Percentiles rank a stretch among this genome's conserved stretches.
phyloP scores from a whole-genome alignment of 2,888 invertebrate genomes.

The Stegophylla sp. region DNA sequence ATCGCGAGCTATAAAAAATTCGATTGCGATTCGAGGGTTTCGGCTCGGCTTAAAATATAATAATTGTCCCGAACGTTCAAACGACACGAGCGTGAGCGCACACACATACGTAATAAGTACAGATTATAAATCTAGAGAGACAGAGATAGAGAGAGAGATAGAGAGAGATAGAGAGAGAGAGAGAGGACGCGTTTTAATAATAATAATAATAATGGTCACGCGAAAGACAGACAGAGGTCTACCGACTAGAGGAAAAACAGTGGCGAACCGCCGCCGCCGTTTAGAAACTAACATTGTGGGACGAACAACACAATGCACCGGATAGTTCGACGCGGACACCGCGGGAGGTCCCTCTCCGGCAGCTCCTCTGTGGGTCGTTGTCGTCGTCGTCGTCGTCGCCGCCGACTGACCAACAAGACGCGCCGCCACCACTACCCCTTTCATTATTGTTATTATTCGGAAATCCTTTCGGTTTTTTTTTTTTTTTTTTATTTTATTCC shows the following conservation, averaged over 20 bases:
- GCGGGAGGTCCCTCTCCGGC: constrained; percentile 57
- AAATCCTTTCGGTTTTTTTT: constrained; percentile 39
- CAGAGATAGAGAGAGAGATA: too few species aligned
- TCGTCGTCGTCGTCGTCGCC: constrained; percentile 3
- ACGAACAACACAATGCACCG: constrained; percentile 14
- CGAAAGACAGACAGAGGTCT: background rate
- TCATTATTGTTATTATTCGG: constrained; percentile 42
- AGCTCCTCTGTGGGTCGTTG: background rate
- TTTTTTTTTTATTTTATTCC: background rate
- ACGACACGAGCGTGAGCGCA: background rate
- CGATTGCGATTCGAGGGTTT: background rate
- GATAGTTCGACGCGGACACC: background rate
- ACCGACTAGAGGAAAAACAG: constrained; percentile 56
- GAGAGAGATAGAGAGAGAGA: too few species aligned
- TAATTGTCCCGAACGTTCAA: background rate
- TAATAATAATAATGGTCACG: too few species aligned
- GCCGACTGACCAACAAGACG: constrained; percentile 50
- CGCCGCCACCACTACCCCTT: constrained; percentile 5
- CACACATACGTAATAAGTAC: background rate
- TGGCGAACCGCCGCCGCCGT: constrained; percentile 5
- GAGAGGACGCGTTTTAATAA: too few species aligned
- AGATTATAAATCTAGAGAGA: constrained; percentile 29
- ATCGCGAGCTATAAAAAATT: constrained; percentile 41
- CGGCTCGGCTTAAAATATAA: too few species aligned
- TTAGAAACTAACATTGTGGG: constrained; percentile 26